phyloP scores from a whole-genome alignment of 2,113 vertebrate genomes.

The Tetrao urogallus region DNA sequence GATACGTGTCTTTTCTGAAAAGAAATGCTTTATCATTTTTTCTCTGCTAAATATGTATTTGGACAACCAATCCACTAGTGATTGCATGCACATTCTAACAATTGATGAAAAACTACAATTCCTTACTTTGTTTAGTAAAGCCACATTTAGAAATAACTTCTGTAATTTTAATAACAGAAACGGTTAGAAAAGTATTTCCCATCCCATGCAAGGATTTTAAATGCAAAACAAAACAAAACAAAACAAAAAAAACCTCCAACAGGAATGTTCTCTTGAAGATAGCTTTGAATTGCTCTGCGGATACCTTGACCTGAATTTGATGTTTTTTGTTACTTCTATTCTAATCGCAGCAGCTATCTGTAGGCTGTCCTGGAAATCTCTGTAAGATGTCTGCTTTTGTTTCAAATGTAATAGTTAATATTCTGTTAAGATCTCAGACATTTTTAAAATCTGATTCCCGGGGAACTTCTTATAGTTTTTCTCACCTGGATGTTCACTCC shows the following conservation, averaged over 20 bases:
- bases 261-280: not conserved
- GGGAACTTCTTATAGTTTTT: not conserved
- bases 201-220: not conserved
- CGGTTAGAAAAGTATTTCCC: not conserved
- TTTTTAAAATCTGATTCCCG: not conserved
- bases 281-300: not conserved
- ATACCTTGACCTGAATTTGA: not conserved
- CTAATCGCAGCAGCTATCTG: not conserved
- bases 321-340: not conserved
- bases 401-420: not conserved
- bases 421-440: not conserved
- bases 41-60: not conserved
- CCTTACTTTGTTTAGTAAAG: not conserved
- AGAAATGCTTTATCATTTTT: not conserved
- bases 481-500: not conserved
- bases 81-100: not conserved
- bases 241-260: not conserved
- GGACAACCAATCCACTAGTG: not conserved
- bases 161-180: not conserved
- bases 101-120: not conserved
- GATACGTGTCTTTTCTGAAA: not conserved
- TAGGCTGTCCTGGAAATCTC: not conserved
- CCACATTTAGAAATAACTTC: not conserved
- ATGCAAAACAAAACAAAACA: not conserved
- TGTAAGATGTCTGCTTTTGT: not conserved